Evolutionary conservation across 2,113 vertebrate species (phyloP), one percentile per base, ranked within the genome.

Genomic region (Oxygymnocypris stewartii): DNA sequence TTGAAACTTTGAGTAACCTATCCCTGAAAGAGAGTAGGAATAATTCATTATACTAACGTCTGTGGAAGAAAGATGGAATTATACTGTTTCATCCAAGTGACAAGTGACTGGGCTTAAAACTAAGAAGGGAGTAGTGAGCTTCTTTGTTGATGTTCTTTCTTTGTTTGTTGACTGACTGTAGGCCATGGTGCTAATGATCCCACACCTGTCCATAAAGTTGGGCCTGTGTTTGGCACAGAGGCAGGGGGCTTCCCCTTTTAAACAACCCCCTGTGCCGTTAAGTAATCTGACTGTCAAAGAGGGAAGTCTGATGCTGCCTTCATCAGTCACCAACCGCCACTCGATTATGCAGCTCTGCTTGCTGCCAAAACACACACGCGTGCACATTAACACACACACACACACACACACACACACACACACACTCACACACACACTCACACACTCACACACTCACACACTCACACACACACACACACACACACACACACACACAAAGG

Each of bases 221-320:
- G 25, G 18, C 90, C 89, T 81, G 85, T 89, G 91, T 88, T 85
- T 90, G 88, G 91, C 88, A 89, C 74, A 84, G 91, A 91, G 83
- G 90, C 90, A 89, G 93, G 82, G 28, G 88, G 91, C 85, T 76
- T 31, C 51, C 81, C 63, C 44, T 80, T 84, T 79, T 84, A 78
- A 86, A 85, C 49, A 61, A 74, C 75, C 77, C 79, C 81, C 86
- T 51, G 76, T 78, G 61, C 59, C 59, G 57, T 84, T 79, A 86
- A 89, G 89, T 82, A 88, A 89, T 87, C 89, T 88, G 78, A 71
- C 84, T 89, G 89, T 90, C 89, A 90, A 67, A 84, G 86, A 87
- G 51, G 87, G 84, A 89, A 84, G 84, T 84, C 51, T 85, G 86
- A 86, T 87, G 89, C 84, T 47, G 79, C 65, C 87, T 85, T 85